Evolutionary conservation across 2,888 invertebrate genomes (phyloP), one percentile per base, ranked within the genome.

Genomic region (Epirrhoe alternata): DNA sequence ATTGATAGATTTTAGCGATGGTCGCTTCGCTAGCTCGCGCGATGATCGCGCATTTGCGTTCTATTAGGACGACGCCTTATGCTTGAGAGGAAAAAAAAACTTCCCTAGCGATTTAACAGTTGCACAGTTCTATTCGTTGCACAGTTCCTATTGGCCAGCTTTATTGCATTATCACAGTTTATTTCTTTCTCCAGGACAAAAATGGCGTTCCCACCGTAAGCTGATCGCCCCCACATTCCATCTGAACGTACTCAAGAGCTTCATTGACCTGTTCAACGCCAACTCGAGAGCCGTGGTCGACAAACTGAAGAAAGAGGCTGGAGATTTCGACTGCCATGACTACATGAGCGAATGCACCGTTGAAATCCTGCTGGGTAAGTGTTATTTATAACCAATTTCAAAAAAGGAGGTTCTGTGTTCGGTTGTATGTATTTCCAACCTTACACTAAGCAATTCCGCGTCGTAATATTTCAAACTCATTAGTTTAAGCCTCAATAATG

Each of bases 221-320:
- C 90, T 97, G 74, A 97, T 97, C 74, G 97, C 97, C 8, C 97
- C 97, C 53, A 97, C 97, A 71, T 97, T 97, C 95, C 97, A 97
- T 83, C 93, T 97, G 87, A 97, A 97, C 87, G 97, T 97, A 0
- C 90, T 97, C 76, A 97, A 97, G 93, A 96, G 97, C 76, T 97
- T 97, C 92, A 96, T 97, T 79, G 96, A 97, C 81, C 92, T 97
- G 42, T 97, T 97, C 93, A 97, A 97, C 83, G 96, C 96, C 70
- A 97, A 97, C 90, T 97, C 97, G 51, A 94, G 94, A 53, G 94
- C 95, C 62, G 96, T 97, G 5, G 96, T 97, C 5, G 94, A 95
- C 65, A 96, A 95, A 81, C 89, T 97, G 86, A 95, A 95, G 85
- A 95, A 95, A 76, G 96, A 96, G 86, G 86, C 93, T 60, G 95